A percentile compares a stretch with the other conserved stretches of the same genome.
Evolutionary conservation across 2,113 vertebrate genomes (phyloP).

Genomic region (Oryctolagus cuniculus): DNA sequence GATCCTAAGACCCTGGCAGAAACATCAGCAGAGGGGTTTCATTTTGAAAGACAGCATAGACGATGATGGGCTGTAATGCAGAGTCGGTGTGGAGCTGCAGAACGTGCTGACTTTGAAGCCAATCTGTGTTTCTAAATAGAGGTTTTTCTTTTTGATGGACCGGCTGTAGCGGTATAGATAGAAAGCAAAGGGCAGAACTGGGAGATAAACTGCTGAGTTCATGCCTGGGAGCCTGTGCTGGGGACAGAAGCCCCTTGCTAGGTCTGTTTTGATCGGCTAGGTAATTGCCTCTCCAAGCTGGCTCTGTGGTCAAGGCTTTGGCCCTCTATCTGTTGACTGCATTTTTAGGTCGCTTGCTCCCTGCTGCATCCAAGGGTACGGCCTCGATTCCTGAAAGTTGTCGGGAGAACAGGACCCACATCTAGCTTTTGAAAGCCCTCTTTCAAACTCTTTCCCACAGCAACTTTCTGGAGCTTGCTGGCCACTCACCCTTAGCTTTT

Average conservation of each 20-base stretch:
- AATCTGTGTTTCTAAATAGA: neutral
- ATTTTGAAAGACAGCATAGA: slow-evolving; percentile 26
- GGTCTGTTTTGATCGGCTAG: neutral
- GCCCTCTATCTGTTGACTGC: slow-evolving; percentile 44
- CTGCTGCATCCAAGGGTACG: neutral
- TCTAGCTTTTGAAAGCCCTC: slow-evolving; percentile 39
- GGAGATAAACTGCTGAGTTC: neutral
- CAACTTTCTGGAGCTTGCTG: neutral
- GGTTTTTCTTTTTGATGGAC: neutral
- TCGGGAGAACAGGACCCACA: slow-evolving; percentile 15
- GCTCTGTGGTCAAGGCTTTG: neutral
- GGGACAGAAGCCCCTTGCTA: neutral
- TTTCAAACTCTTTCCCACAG: neutral
- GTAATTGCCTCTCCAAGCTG: neutral
- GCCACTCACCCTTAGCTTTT: slow-evolving; percentile 84
- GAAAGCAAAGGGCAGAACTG: neutral
- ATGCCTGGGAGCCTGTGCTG: rapidly evolving
- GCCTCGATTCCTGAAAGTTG: neutral
- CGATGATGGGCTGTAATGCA: neutral
- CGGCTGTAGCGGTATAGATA: neutral
- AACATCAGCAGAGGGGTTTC: neutral
- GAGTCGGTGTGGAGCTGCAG: neutral
- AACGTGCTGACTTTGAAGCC: slow-evolving; percentile 7
- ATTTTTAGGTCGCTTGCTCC: slow-evolving; percentile 54
- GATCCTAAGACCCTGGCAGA: neutral